phyloP scores from a whole-genome alignment of 2,113 vertebrate genomes.

The Noctilio leporinus region DNA sequence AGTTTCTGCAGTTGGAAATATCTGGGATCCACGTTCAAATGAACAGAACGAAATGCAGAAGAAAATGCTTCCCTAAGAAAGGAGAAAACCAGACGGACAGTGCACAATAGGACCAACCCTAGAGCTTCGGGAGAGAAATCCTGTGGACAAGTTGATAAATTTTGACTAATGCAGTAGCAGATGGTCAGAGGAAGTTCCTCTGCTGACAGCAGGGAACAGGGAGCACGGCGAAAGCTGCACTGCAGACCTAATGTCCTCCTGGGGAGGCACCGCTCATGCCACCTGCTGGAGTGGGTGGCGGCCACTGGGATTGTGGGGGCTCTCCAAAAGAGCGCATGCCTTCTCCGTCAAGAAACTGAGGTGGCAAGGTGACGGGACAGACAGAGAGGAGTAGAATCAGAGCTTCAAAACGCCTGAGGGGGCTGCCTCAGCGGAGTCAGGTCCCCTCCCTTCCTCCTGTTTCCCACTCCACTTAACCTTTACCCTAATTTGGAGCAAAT shows the following conservation, averaged over 20 bases:
- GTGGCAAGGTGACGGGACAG: too few relatives aligned
- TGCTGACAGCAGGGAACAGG: neutral
- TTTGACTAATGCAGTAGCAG: neutral
- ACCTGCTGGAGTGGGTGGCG: neutral
- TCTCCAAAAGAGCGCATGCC: fast-evolving
- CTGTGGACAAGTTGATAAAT: neutral
- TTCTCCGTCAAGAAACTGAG: fast-evolving
- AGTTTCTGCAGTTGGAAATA: neutral
- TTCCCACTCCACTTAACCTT: conserved; percentile 50
- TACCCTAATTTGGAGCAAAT: conserved; percentile 24
- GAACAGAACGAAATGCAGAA: neutral
- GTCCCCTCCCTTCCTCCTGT: neutral
- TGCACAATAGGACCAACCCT: neutral
- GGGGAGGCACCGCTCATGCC: fast-evolving
- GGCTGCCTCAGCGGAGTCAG: neutral
- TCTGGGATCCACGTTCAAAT: neutral
- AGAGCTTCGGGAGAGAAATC: neutral
- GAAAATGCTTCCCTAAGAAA: neutral
- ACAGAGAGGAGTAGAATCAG: neutral
- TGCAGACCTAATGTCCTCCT: too few relatives aligned
- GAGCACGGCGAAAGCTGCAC: neutral
- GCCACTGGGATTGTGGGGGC: fast-evolving
- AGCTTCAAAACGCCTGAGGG: neutral
- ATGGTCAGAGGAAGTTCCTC: neutral
- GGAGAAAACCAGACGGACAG: neutral